These are phyloP conservation scores for Oncorhynchus nerka DNA, from an alignment of 2,113 vertebrate genomes.

Conservation along the genomic window DNA sequence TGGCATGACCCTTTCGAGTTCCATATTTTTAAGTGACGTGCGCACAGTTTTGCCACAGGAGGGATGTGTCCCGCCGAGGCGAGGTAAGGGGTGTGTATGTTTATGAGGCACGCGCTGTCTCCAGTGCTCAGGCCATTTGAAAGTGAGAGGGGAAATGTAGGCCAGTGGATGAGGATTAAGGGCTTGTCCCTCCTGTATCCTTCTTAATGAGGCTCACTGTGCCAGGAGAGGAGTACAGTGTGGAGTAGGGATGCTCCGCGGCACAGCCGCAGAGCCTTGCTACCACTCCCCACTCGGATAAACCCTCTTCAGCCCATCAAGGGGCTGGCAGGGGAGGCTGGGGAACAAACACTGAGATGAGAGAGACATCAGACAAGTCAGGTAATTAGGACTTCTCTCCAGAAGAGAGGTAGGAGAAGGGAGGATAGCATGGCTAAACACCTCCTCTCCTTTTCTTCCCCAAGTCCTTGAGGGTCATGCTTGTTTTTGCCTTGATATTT, in stretches of 20 bases:
- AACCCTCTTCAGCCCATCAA: constrained; percentile 19
- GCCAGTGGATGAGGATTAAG: constrained; percentile 41
- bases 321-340: constrained; percentile 17
- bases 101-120: background rate
- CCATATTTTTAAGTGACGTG: no score
- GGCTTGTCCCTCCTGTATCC: constrained; percentile 36
- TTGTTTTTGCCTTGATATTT: constrained; percentile 63
- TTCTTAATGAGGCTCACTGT: constrained; percentile 57
- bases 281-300: background rate
- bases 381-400: constrained; percentile 60
- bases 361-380: constrained; percentile 58
- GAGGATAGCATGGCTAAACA: constrained; percentile 50
- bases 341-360: constrained; percentile 46
- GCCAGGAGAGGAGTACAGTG: constrained; percentile 13
- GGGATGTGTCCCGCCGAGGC: background rate
- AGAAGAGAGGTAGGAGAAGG: constrained; percentile 36
- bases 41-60: background rate
- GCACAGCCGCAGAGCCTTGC: background rate
- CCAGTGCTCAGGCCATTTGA: constrained; percentile 2
- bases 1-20: no score
- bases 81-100: background rate
- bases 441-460: constrained; percentile 10
- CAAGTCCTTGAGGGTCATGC: constrained; percentile 45
- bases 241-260: constrained; percentile 4
- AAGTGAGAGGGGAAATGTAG: constrained; percentile 55